Evolutionary conservation across 2,888 invertebrate species (phyloP), one percentile per base, ranked within the genome.

Genomic region (Cheilosia variabilis): DNA sequence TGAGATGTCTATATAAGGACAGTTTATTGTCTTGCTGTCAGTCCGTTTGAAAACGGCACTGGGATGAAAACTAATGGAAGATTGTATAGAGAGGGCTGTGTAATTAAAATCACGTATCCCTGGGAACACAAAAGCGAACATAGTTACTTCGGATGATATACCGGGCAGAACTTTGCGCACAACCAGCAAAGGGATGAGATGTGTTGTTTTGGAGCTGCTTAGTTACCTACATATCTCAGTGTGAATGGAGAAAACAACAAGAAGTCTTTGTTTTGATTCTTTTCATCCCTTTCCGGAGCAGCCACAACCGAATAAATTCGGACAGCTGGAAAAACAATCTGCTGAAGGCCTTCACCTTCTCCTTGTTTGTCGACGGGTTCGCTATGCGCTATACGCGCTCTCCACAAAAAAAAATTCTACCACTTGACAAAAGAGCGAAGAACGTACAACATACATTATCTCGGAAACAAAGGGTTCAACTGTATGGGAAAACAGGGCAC

Each of bases 241-340:
- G 78, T 76, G 65, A 76, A 80, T 53, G 71, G 69, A 84, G 24
- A 63, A 72, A 69, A 60, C 15, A n/a, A n/a, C n/a, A 27, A 24
- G 57, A 13, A 58, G 50, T 50, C 34, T 66, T 66, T 58, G 52
- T 45, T 57, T 80, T 47, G 37, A 10, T 7, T 63, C 13, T 34
- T 63, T 57, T 15, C n/a, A 17, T 41, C 47, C 58, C 53, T 17
- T 58, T 62, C 69, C 43, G 55, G 43, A 43, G 34, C 57, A 71
- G 84, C 75, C 84, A 84, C 79, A 84, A 65, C 62, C 75, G 84
- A 80, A 84, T 76, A 75, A 69, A 84, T 76, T 84, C 75, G 75
- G 84, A 84, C 84, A 84, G 84, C 75, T 80, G 80, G 75, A 84
- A 71, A 79, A 84, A 79, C 79, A 79, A 75, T 83, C 68, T 79